phyloP scores from a whole-genome alignment of 2,888 invertebrate genomes.

The Drosophila buzzatii region DNA sequence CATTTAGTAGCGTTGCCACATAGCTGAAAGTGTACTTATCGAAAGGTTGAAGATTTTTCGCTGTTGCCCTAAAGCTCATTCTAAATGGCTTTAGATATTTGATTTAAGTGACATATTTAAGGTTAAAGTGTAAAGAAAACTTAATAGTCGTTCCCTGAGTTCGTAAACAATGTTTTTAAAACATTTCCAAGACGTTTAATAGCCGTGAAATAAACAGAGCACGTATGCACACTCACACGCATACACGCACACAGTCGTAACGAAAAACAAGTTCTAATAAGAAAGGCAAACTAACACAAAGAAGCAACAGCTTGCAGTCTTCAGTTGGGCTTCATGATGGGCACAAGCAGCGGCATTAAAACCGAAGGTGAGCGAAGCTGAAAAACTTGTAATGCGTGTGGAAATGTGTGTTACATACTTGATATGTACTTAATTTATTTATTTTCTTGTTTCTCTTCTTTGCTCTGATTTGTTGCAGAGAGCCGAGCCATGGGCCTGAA shows the following conservation, averaged over 20 bases:
- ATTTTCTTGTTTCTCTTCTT: constrained; percentile 24
- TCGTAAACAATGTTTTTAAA: constrained; percentile 38
- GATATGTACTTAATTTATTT: constrained; percentile 7
- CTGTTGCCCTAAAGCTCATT: constrained; percentile 45
- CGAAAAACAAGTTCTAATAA: constrained; percentile 70
- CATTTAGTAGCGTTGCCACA: constrained; percentile 31
- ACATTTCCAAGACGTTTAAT: constrained; percentile 12
- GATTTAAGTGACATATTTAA: constrained; percentile 12
- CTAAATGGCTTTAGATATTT: constrained; percentile 40
- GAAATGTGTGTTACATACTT: constrained; percentile 3
- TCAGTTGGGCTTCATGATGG: constrained; percentile 53
- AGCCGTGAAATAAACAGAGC: constrained; percentile 38
- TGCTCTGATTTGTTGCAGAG: constrained; percentile 49
- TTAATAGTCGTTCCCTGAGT: not conserved
- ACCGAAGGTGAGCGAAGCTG: constrained; percentile 75
- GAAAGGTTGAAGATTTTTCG: constrained; percentile 36
- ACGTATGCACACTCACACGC: constrained; percentile 48
- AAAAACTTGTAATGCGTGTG: constrained; percentile 23
- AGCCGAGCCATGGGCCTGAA: constrained; percentile 61
- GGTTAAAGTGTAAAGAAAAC: constrained; percentile 29
- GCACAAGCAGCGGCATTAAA: constrained; percentile 79
- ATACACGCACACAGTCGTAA: constrained; percentile 31
- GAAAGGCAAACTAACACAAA: constrained; percentile 60
- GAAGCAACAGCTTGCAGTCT: constrained; percentile 66
- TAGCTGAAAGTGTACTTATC: constrained; percentile 11